Evolutionary conservation across 2,113 vertebrate genomes (phyloP).

Genomic region (Gnathonemus echidnorhynchus): DNA sequence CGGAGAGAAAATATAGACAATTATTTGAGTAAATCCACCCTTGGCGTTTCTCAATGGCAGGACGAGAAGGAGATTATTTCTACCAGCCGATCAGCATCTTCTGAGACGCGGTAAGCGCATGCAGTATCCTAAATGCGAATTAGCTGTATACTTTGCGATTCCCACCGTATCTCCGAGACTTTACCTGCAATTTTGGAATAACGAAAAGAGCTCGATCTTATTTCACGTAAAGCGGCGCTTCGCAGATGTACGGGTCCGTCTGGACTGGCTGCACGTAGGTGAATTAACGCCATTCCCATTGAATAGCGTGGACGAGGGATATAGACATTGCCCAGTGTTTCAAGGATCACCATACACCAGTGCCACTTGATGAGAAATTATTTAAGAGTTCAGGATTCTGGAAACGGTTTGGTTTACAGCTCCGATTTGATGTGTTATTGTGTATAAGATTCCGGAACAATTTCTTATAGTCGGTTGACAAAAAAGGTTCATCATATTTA

Average conservation of each 20-base stretch:
- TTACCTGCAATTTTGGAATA: not conserved
- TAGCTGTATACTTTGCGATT: not conserved
- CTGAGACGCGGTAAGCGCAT: constrained; percentile 49
- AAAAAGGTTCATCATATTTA: not conserved
- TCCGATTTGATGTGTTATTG: constrained; percentile 33
- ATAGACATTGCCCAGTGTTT: constrained; percentile 15
- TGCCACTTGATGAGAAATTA: constrained; percentile 13
- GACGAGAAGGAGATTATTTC: constrained; percentile 27
- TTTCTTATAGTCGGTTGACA: not conserved
- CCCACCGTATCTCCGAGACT: not conserved
- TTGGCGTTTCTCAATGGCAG: constrained; percentile 40
- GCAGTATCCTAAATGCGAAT: constrained; percentile 7
- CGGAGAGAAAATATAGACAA: constrained; percentile 36
- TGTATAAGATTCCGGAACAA: constrained; percentile 5
- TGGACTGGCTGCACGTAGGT: not conserved
- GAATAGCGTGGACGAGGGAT: not conserved
- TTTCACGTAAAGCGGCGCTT: not conserved
- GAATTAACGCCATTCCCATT: not conserved
- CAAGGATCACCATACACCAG: not conserved
- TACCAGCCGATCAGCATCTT: constrained; percentile 14
- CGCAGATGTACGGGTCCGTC: not conserved
- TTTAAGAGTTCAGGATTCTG: not conserved
- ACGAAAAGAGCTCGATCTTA: not conserved
- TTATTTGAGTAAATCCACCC: constrained; percentile 27
- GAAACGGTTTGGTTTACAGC: not conserved